These are phyloP conservation scores for Globodera rostochiensis DNA, from an alignment of 1,140 invertebrate genomes.

Conservation along the genomic window DNA sequence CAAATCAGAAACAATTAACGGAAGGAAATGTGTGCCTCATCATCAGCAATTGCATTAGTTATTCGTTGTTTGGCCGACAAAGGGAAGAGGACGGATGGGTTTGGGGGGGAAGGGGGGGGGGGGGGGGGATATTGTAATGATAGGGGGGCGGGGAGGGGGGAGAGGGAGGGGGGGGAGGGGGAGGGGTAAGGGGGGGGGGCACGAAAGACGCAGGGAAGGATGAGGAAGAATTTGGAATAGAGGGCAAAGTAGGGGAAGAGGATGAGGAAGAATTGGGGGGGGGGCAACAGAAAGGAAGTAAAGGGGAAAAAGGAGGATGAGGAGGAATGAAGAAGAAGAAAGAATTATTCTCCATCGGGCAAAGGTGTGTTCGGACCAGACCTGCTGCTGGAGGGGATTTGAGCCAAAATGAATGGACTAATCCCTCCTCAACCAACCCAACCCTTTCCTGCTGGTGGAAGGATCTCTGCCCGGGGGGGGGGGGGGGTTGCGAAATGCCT, in stretches of 20 bases:
- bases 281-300: neutral
- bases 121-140: neutral
- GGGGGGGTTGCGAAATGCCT: neutral
- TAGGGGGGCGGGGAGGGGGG: no score
- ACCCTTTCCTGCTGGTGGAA: neutral
- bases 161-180: neutral
- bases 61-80: conserved; percentile 8
- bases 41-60: neutral
- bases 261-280: neutral
- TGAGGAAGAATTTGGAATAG: neutral
- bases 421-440: neutral
- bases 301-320: neutral
- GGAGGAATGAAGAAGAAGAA: neutral
- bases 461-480: neutral
- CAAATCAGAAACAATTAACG: neutral
- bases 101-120: neutral
- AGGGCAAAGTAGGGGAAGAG: neutral
- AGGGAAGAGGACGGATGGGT: neutral
- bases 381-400: neutral
- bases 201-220: neutral
- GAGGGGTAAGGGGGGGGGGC: neutral
- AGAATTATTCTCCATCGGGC: neutral
- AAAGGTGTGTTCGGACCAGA: neutral
- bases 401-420: neutral
- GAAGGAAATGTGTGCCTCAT: neutral